Conservation (phyloP, 92 coral and sea anemone genomes). For the Bergia sp. region DNA sequence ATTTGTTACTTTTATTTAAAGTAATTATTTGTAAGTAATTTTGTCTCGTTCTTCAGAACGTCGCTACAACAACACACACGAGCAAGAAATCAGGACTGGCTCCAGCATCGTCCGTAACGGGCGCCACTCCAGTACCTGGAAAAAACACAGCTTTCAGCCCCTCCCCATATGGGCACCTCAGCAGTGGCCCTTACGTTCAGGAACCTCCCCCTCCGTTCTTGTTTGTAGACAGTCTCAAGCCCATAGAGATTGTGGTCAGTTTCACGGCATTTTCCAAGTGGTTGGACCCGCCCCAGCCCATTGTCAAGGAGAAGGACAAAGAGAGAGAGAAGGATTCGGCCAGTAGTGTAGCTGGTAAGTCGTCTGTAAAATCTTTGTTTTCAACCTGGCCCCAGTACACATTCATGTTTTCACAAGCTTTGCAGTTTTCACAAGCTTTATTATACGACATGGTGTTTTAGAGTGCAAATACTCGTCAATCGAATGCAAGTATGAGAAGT, state of each 20-base stretch:
- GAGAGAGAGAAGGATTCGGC: constrained; percentile 76
- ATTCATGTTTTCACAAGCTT: background rate
- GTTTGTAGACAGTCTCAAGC: constrained; percentile 91
- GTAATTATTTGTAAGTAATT: no score
- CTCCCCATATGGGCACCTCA: constrained; percentile 78
- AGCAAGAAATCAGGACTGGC: constrained; percentile 90
- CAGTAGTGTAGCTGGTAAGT: constrained; percentile 73
- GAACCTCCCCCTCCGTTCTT: constrained; percentile 96
- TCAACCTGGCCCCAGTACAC: background rate
- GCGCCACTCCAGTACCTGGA: constrained; percentile 84
- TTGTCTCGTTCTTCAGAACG: constrained; percentile 60
- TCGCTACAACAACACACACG: constrained; percentile 75
- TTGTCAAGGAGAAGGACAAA: constrained; percentile 81
- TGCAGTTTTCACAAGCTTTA: background rate
- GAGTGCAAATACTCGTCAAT: no score
- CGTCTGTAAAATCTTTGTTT: background rate
- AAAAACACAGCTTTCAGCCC: constrained; percentile 82
- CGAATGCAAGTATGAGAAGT: no score
- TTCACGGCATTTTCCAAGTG: constrained; percentile 89
- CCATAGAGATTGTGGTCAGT: constrained; percentile 86
- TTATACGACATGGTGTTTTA: no score
- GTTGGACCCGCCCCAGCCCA: constrained; percentile 96
- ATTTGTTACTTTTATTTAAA: no score
- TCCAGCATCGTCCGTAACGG: constrained; percentile 87
- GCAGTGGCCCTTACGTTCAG: constrained; percentile 59